Evolutionary conservation across 2,888 invertebrate genomes (phyloP).

Genomic region (Cyclophora punctaria): DNA sequence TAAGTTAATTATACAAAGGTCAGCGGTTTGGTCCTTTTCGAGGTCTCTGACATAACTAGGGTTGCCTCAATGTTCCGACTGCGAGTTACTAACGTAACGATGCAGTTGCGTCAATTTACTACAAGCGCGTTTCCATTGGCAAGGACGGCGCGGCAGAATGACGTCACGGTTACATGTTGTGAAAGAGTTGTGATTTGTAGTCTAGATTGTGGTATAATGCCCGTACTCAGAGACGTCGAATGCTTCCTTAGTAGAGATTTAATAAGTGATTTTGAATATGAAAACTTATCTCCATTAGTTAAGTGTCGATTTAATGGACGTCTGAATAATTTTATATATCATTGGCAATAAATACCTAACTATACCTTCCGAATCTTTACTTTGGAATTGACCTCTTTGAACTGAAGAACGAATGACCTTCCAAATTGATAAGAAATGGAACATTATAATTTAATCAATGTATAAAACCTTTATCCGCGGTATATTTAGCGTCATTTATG

Average conservation of each 20-base stretch:
- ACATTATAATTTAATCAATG: too few relatives aligned
- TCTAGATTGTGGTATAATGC: background rate
- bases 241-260: too few relatives aligned
- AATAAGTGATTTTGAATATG: too few relatives aligned
- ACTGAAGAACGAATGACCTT: too few relatives aligned
- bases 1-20: slow-evolving; percentile 8
- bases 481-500: too few relatives aligned
- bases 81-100: slow-evolving; percentile 44
- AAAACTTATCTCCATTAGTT: too few relatives aligned
- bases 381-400: too few relatives aligned
- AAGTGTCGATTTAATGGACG: too few relatives aligned
- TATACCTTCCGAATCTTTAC: background rate
- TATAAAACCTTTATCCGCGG: too few relatives aligned
- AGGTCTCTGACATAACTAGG: slow-evolving; percentile 53
- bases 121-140: slow-evolving; percentile 28
- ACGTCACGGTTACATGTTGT: background rate
- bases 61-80: slow-evolving; percentile 53
- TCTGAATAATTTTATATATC: background rate
- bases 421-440: too few relatives aligned
- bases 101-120: slow-evolving; percentile 42
- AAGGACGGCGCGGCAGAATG: background rate
- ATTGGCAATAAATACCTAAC: background rate
- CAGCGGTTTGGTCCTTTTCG: slow-evolving; percentile 28
- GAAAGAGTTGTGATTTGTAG: background rate
- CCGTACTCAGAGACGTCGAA: too few relatives aligned